Base-by-base conservation (phyloP, 2,113 vertebrate genomes). In the Gobio gobio region DNA sequence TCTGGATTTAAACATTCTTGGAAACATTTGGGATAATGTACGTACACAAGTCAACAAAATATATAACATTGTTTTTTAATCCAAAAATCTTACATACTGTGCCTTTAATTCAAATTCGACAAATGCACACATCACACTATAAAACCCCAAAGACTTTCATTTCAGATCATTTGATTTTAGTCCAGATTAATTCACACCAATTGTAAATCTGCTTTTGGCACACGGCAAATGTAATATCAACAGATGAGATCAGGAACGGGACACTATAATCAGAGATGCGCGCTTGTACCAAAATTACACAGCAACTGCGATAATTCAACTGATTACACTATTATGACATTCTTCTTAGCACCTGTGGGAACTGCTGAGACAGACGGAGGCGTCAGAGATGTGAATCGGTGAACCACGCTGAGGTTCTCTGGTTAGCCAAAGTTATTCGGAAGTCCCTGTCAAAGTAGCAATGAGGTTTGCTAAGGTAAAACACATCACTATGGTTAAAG, bases 331-430 rank as follows among this genome's bases (percentile, higher is more conserved):
- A 40, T 40, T 33, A 47, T 45, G 40, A 14, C 12, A 45, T 73
- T 73, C 10, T 73, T 14, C 43, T 14, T 45, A 47, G 24, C 49
- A 33, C 74, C 75, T 33, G 77, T 63, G 22, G 4, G 40, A 47
- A 13, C 36, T 58, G 29, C 6, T 20, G 9, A 54, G 47, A 4
- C 24, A 20, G 74, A 33, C 14, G 2, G 74, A 77, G 77, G 56
- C 58, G 7, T 63, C 36, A 45, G 58, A 73, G 40, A 45, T 73
- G 40, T 4, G 22, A n/a, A 43, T 72, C 33, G 12, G 2, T 4
- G 36, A 78, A 61, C 56, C 77, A 61, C 56, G 5, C n/a, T 45
- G 56, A 78, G 77, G 58, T 79, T 63, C 40, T 79, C 36, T 63
- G 58, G 77, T 79, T 61, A 79, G 77, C 58, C 77, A 47, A 79